These are phyloP conservation scores for Heliconius himera DNA, from an alignment of 1,140 invertebrate genomes.

Conservation along the genomic window DNA sequence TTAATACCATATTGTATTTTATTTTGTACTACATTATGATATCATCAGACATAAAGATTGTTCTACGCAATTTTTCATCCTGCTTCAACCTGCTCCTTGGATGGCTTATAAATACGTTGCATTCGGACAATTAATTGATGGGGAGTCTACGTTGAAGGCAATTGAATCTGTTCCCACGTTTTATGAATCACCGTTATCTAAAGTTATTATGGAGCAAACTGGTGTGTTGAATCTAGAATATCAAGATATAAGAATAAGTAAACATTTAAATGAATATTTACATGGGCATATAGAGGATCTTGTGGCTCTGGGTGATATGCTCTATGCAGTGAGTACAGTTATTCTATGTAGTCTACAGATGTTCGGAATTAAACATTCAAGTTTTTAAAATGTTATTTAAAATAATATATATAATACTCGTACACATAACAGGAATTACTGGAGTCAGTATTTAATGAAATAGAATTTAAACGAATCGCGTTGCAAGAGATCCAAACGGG, in stretches of 20 bases:
- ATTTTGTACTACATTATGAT: background rate
- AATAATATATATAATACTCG: background rate
- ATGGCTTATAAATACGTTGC: conserved; percentile 90
- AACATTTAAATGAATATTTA: conserved; percentile 61
- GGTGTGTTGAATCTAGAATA: conserved; percentile 68
- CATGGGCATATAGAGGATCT: conserved; percentile 66
- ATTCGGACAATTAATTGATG: conserved; percentile 86
- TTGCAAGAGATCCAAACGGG: conserved; percentile 30
- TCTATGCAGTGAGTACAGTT: conserved; percentile 51
- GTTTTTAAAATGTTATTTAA: background rate
- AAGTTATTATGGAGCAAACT: conserved; percentile 68
- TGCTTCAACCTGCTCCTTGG: conserved; percentile 88
- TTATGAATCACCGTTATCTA: conserved; percentile 75
- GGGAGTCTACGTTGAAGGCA: conserved; percentile 73
- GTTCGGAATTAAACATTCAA: background rate
- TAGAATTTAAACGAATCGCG: conserved; percentile 33
- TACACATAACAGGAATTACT: conserved; percentile 32
- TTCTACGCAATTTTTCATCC: conserved; percentile 90
- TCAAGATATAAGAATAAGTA: conserved; percentile 64
- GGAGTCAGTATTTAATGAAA: conserved; percentile 36
- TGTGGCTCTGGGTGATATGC: conserved; percentile 48
- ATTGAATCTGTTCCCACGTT: conserved; percentile 79
- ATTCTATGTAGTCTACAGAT: background rate
- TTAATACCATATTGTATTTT: background rate
- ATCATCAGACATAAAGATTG: conserved; percentile 81